phyloP scores from a whole-genome alignment of 1,140 invertebrate species.

The Papilio aristodemus region DNA sequence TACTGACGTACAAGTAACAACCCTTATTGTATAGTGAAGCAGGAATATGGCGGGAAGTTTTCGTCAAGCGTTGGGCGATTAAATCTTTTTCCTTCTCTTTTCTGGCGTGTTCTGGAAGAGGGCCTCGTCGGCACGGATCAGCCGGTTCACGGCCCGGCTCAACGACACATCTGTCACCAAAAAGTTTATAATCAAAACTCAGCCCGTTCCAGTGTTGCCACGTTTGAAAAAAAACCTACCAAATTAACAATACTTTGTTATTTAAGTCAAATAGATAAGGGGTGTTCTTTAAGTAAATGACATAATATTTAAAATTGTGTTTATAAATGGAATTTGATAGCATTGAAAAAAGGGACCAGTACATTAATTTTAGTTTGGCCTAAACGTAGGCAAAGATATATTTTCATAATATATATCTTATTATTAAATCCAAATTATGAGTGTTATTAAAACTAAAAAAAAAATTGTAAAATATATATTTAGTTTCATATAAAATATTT shows the following conservation, averaged over 20 bases:
- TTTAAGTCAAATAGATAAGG: background rate
- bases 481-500: too few species aligned
- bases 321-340: too few species aligned
- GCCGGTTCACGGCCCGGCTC: conserved; percentile 71
- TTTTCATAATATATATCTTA: too few species aligned
- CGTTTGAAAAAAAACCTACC: background rate
- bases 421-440: background rate
- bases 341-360: too few species aligned
- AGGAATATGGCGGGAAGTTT: conserved; percentile 1
- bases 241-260: conserved; percentile 8
- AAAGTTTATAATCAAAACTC: conserved; percentile 41
- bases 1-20: background rate
- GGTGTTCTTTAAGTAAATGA: too few species aligned
- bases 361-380: too few species aligned
- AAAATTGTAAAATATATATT: background rate
- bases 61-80: conserved; percentile 45
- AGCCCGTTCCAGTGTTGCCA: background rate
- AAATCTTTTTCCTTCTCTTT: conserved; percentile 76
- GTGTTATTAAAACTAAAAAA: background rate
- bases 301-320: too few species aligned
- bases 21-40: background rate
- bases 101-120: conserved; percentile 68
- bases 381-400: too few species aligned
- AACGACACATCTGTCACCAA: conserved; percentile 71
- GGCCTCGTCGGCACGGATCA: conserved; percentile 72